phyloP scores from a whole-genome alignment of 2,113 vertebrate genomes.

The Periophthalmodon schlosseri region DNA sequence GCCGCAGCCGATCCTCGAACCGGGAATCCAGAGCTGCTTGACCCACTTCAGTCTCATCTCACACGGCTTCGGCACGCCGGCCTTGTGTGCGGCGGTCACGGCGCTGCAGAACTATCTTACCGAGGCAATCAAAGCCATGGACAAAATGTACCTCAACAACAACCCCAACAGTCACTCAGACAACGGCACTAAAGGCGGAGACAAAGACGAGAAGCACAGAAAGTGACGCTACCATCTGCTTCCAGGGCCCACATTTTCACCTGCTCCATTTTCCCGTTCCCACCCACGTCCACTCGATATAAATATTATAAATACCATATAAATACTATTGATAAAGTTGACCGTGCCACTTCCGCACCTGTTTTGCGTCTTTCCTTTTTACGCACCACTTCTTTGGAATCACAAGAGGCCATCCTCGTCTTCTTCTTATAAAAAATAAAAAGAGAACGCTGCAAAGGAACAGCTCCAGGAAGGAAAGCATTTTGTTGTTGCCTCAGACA shows the following conservation, averaged over 20 bases:
- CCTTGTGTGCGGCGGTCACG: slow-evolving; percentile 94
- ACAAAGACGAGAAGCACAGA: slow-evolving; percentile 99
- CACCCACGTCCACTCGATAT: slow-evolving; percentile 62
- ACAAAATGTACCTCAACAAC: slow-evolving; percentile 99
- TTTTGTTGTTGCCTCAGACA: slow-evolving; percentile 71
- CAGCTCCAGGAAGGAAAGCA: slow-evolving; percentile 69
- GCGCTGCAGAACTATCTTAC: slow-evolving; percentile 99
- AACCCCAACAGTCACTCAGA: slow-evolving; percentile 98
- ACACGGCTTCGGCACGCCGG: slow-evolving; percentile 97
- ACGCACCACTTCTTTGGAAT: slow-evolving; percentile 75
- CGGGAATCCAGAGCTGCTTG: slow-evolving; percentile 99
- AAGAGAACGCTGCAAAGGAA: slow-evolving; percentile 76
- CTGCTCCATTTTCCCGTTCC: slow-evolving; percentile 9
- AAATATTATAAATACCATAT: slow-evolving; percentile 82
- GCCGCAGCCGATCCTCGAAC: slow-evolving; percentile 97
- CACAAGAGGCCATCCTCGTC: slow-evolving; percentile 48
- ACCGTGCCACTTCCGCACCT: slow-evolving; percentile 81
- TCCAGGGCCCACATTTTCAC: slow-evolving; percentile 27
- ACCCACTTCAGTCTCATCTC: slow-evolving; percentile 99
- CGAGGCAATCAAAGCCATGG: slow-evolving; percentile 99
- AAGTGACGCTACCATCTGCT: slow-evolving; percentile 83
- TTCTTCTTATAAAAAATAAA: slow-evolving; percentile 61
- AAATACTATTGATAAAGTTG: slow-evolving; percentile 81
- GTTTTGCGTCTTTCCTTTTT: slow-evolving; percentile 74
- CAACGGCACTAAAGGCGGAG: slow-evolving; percentile 93